Conservation (phyloP, 2,113 vertebrate species). For the Coturnix japonica region DNA sequence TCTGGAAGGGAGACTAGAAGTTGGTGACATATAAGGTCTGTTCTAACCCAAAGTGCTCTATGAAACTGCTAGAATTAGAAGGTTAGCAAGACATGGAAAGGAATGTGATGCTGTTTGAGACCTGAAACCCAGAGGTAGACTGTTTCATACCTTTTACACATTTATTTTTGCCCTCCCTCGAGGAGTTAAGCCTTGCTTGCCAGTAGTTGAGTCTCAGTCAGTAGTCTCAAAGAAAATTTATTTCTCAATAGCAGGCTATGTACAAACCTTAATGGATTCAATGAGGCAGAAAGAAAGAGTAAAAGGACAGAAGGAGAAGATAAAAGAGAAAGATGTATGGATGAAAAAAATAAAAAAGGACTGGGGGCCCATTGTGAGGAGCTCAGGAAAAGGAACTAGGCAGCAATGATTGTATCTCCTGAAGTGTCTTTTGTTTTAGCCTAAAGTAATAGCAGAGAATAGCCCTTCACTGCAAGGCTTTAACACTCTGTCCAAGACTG, state of each 20-base stretch:
- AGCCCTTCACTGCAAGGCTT: slow-evolving; percentile 85
- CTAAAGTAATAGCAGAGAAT: slow-evolving; percentile 86
- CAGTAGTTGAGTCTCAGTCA: slow-evolving; percentile 64
- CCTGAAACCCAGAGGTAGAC: neutral
- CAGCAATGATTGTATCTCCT: slow-evolving; percentile 86
- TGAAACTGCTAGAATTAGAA: neutral
- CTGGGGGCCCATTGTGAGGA: slow-evolving; percentile 82
- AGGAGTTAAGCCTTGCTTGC: slow-evolving; percentile 64
- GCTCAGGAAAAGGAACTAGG: slow-evolving; percentile 81
- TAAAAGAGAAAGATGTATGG: slow-evolving; percentile 81
- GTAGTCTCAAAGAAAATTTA: slow-evolving; percentile 74
- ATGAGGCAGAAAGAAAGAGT: slow-evolving; percentile 83
- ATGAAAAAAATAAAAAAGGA: slow-evolving; percentile 73
- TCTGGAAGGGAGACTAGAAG: neutral
- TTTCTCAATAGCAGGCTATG: slow-evolving; percentile 77
- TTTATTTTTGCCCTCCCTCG: slow-evolving; percentile 32
- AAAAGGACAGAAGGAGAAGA: slow-evolving; percentile 76
- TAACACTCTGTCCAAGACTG: slow-evolving; percentile 84
- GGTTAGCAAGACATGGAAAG: neutral
- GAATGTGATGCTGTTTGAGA: neutral
- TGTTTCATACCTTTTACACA: neutral
- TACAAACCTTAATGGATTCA: slow-evolving; percentile 84
- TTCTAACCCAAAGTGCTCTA: neutral
- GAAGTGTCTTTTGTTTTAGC: slow-evolving; percentile 91
- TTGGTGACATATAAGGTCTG: neutral